phyloP scores from a whole-genome alignment of 2,797 vertebrate genomes.

The Pangasius macronema region DNA sequence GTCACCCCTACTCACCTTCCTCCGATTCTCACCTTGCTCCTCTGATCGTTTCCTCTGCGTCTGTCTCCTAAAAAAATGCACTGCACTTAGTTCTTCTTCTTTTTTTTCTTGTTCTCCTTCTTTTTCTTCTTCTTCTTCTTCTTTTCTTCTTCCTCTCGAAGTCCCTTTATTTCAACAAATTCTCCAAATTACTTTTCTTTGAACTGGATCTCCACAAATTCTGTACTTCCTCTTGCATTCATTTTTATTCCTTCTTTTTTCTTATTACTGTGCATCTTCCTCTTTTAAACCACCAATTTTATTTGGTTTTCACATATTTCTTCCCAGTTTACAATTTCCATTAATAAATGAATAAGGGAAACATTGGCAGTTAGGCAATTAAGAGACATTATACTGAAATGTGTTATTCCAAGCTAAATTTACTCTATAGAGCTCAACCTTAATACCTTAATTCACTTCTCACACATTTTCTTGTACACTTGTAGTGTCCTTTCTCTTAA shows the following conservation, averaged over 20 bases:
- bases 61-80: conserved; percentile 65
- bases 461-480: background rate
- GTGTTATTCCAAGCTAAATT: background rate
- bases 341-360: background rate
- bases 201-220: conserved; percentile 42
- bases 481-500: background rate
- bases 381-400: background rate
- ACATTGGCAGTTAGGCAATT: background rate
- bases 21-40: conserved; percentile 75
- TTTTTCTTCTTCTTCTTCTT: conserved; percentile 43
- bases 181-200: conserved; percentile 51
- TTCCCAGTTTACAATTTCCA: background rate
- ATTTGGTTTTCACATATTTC: conserved; percentile 13
- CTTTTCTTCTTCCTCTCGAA: conserved; percentile 46
- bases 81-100: conserved; percentile 57
- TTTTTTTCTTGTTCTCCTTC: conserved; percentile 45
- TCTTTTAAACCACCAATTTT: conserved; percentile 29
- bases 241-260: conserved; percentile 51
- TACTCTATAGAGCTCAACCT: background rate
- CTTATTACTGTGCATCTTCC: conserved; percentile 39
- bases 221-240: conserved; percentile 47
- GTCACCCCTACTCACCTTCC: conserved; percentile 75
- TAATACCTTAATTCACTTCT: background rate
- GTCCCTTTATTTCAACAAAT: conserved; percentile 44
- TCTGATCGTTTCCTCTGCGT: conserved; percentile 65